Percentiles rank a stretch among this genome's conserved stretches.
Conservation (phyloP, 2,797 vertebrate genomes). For the Gephyroberyx darwinii region DNA sequence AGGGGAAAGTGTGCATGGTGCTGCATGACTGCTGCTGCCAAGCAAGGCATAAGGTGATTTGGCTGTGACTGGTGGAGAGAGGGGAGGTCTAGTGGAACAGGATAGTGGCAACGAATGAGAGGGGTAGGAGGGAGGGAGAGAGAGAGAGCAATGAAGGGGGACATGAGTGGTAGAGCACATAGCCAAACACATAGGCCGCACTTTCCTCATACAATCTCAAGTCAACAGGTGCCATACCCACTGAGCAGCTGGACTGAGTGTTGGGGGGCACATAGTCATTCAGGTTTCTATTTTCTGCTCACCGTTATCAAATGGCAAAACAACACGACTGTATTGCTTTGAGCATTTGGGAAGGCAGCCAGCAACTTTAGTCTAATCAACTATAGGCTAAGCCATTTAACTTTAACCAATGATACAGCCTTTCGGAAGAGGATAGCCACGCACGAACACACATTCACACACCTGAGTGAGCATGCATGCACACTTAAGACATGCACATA, state of each 20-base stretch:
- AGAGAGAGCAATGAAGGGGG: background rate
- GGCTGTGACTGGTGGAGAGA: background rate
- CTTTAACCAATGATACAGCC: constrained; percentile 2
- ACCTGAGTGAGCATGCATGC: background rate
- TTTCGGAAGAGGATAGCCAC: background rate
- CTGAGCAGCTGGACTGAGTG: background rate
- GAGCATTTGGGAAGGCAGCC: constrained; percentile 7
- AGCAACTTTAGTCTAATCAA: background rate
- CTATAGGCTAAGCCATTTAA: background rate
- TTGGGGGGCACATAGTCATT: constrained; percentile 7
- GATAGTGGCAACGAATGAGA: background rate
- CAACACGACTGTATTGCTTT: background rate
- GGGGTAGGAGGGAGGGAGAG: background rate
- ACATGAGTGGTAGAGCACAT: background rate
- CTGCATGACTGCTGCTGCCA: too few species aligned
- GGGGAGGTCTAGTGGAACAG: background rate
- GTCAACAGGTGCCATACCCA: constrained; percentile 44
- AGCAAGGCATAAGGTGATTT: background rate
- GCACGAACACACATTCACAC: background rate
- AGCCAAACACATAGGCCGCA: constrained; percentile 20
- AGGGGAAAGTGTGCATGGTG: constrained; percentile 1
- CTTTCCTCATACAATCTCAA: constrained; percentile 2
- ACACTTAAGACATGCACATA: too few species aligned
- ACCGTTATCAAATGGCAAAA: constrained; percentile 29
- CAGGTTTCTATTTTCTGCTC: constrained; percentile 41